A percentile compares a stretch with the other conserved stretches of the same genome.
Evolutionary conservation across 2,113 vertebrate genomes (phyloP).

Genomic region (Pluvianellus socialis): DNA sequence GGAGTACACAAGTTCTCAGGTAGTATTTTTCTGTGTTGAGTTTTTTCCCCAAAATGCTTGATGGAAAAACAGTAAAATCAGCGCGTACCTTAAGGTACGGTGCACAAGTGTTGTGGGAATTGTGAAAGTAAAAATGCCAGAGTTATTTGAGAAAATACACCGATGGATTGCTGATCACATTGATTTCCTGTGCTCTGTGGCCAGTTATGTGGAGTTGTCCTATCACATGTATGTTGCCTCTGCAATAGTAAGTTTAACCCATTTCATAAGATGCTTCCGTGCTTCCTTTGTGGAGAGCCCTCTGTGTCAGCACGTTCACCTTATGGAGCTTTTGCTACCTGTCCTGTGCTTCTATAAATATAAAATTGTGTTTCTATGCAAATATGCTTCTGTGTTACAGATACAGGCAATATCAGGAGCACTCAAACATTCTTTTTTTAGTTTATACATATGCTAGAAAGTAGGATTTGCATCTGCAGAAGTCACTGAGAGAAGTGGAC

Average conservation of each 20-base stretch:
- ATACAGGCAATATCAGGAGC: background rate
- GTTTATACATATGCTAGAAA: background rate
- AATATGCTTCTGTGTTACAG: background rate
- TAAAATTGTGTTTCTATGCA: background rate
- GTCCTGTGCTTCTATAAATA: background rate
- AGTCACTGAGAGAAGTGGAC: background rate
- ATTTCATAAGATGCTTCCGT: background rate
- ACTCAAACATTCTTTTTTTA: background rate
- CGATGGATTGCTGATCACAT: background rate
- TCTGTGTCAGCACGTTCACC: fast-evolving
- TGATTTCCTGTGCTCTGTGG: background rate
- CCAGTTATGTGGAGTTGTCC: background rate
- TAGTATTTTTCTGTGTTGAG: fast-evolving
- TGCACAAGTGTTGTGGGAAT: background rate
- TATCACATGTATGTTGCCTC: background rate
- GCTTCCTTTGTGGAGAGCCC: background rate
- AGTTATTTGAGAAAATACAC: background rate
- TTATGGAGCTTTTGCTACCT: background rate
- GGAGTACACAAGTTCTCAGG: background rate
- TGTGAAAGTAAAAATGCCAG: background rate
- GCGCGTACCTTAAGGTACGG: background rate
- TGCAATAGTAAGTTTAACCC: background rate
- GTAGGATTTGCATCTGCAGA: background rate
- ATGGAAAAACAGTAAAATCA: background rate
- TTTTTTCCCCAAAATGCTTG: background rate